These are phyloP conservation scores for Vicugna pacos DNA, from an alignment of 2,113 vertebrate genomes.

Conservation along the genomic window DNA sequence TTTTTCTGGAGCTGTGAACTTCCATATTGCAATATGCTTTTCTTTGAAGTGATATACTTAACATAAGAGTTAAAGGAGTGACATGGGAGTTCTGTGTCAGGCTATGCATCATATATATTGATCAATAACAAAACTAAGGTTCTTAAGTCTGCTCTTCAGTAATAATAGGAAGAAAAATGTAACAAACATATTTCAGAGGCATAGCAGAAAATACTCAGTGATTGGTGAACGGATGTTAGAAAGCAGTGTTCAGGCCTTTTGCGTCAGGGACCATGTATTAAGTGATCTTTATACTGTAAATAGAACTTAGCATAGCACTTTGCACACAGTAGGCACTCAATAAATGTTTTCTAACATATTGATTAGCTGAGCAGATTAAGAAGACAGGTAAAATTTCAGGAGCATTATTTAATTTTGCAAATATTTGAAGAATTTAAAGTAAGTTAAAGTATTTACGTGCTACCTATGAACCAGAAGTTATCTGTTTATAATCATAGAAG, in stretches of 20 bases:
- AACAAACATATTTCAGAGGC: neutral
- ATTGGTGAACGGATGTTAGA: neutral
- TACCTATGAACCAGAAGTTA: constrained; percentile 31
- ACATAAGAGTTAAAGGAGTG: constrained; percentile 26
- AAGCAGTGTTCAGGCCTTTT: neutral
- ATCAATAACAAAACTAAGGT: constrained; percentile 5
- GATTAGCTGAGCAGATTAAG: neutral
- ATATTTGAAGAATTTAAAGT: constrained; percentile 40
- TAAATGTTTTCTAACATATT: neutral
- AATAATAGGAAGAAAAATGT: neutral
- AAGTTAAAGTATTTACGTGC: constrained; percentile 30
- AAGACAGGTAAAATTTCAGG: constrained; percentile 17
- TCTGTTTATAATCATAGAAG: constrained; percentile 19
- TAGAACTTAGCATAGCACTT: neutral
- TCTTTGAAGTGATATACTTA: constrained; percentile 12
- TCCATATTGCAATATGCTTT: neutral
- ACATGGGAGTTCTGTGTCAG: neutral
- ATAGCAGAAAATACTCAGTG: neutral
- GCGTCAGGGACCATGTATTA: neutral
- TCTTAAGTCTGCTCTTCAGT: neutral
- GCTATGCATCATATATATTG: neutral
- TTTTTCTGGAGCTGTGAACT: neutral
- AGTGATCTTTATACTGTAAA: neutral
- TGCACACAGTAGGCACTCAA: neutral
- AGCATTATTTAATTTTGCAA: constrained; percentile 9